phyloP scores from a whole-genome alignment of 2,797 vertebrate species.

The Babyrousa celebensis region DNA sequence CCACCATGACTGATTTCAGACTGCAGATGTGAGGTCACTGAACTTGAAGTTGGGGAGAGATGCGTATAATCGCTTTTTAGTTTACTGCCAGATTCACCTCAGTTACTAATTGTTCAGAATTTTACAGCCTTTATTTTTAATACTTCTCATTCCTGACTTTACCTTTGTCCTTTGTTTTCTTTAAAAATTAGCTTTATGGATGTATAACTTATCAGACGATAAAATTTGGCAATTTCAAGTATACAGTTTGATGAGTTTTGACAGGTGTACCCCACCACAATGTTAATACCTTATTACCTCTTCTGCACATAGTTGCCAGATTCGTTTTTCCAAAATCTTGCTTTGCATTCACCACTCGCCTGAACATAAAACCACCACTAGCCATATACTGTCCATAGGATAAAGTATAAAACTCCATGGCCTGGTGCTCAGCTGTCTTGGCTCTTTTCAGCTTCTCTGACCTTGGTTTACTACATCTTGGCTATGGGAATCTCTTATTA shows the following conservation, averaged over 20 bases:
- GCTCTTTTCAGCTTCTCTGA: not conserved
- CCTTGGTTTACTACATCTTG: not conserved
- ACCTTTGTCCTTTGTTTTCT: not conserved
- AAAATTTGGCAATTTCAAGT: constrained; percentile 54
- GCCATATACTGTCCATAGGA: not conserved
- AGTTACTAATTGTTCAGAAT: not conserved
- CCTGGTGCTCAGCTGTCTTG: not conserved
- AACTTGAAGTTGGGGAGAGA: constrained; percentile 35
- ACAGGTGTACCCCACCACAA: not conserved
- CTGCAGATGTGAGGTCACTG: not conserved
- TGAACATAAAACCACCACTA: not conserved
- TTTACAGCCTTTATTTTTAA: constrained; percentile 45
- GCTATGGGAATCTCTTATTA: not conserved
- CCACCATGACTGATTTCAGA: not conserved
- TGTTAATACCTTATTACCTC: not conserved
- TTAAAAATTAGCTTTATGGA: not conserved
- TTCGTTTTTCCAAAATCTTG: constrained; percentile 54
- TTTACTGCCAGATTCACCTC: not conserved
- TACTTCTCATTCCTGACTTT: constrained; percentile 15
- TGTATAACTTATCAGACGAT: not conserved
- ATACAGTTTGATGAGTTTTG: constrained; percentile 56
- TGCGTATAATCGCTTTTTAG: not conserved
- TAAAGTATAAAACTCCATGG: not conserved
- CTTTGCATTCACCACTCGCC: not conserved
- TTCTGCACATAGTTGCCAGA: not conserved